Conservation (phyloP, 2,113 vertebrate species). For the Cebidichthys violaceus region DNA sequence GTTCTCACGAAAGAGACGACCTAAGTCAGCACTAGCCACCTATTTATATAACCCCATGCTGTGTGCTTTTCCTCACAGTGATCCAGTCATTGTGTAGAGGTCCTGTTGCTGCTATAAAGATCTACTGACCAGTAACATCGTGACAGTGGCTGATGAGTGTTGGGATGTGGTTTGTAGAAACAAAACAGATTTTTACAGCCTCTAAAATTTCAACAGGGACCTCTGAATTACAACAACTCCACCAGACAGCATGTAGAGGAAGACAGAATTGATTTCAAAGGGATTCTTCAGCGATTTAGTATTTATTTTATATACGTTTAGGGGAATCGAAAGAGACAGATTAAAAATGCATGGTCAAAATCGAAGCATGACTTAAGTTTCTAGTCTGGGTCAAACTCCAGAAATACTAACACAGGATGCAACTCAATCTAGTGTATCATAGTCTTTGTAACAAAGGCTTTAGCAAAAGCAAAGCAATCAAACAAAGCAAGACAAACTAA, state of each 20-base stretch:
- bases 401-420: background rate
- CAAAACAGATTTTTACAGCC: background rate
- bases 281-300: background rate
- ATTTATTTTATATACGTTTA: background rate
- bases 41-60: background rate
- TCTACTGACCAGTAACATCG: background rate
- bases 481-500: background rate
- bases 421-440: too few species aligned
- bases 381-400: background rate
- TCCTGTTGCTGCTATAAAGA: conserved; percentile 3
- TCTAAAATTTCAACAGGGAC: background rate
- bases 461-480: too few species aligned
- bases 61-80: conserved; percentile 11
- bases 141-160: background rate
- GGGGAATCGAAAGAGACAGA: background rate
- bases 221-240: background rate
- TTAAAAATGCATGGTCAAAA: background rate
- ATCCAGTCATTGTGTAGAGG: background rate
- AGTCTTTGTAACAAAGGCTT: background rate
- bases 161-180: background rate
- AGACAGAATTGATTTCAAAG: background rate
- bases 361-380: background rate
- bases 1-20: background rate
- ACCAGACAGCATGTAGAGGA: background rate
- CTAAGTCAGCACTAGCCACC: background rate